These are phyloP conservation scores for Intellagama lesueurii DNA, from an alignment of 2,797 vertebrate genomes.

Conservation along the genomic window DNA sequence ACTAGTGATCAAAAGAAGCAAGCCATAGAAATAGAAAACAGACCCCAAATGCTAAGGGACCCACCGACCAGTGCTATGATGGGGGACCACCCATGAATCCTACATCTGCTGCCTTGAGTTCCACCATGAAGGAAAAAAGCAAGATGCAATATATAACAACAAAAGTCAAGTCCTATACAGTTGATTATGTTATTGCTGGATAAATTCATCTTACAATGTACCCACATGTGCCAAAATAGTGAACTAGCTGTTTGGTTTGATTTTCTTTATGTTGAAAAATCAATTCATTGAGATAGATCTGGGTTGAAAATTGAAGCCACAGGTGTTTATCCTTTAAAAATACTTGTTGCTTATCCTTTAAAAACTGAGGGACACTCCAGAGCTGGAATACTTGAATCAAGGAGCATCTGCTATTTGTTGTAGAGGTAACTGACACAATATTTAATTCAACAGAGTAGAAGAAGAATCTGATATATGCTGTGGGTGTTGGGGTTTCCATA, in stretches of 20 bases:
- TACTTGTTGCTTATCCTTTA: neutral
- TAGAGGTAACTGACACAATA: too few species aligned
- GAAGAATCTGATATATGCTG: neutral
- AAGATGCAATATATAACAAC: neutral
- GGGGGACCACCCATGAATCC: neutral
- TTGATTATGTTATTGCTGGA: neutral
- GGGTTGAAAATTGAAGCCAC: neutral
- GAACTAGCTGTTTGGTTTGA: neutral
- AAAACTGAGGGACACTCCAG: neutral
- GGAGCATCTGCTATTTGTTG: neutral
- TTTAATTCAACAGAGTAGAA: too few species aligned
- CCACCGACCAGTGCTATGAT: neutral
- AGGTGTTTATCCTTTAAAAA: accelerated
- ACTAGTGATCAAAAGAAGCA: too few species aligned
- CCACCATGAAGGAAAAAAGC: neutral
- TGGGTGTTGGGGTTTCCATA: neutral
- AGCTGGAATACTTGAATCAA: neutral
- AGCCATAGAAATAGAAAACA: too few species aligned
- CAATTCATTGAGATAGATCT: neutral
- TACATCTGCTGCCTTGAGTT: neutral
- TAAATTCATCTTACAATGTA: neutral
- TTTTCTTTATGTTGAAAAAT: neutral
- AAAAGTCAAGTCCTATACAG: neutral
- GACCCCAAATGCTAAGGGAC: neutral
- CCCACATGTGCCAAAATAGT: neutral